Evolutionary conservation across 2,113 vertebrate genomes (phyloP).

Genomic region (Aplodontia rufa): DNA sequence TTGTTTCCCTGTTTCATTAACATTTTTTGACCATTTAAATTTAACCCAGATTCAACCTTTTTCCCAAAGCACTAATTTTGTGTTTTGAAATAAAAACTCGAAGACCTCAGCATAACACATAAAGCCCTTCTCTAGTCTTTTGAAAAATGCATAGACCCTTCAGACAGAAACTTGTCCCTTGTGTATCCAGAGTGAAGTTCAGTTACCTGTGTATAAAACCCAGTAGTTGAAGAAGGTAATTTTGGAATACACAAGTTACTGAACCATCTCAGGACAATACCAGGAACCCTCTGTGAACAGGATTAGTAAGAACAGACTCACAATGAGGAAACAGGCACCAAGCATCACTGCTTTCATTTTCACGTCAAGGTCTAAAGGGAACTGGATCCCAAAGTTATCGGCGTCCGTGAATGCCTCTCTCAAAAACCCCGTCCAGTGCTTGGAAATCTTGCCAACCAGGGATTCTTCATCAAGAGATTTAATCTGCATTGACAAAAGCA

Average conservation of each 20-base stretch:
- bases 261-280: neutral
- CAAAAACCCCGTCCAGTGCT: constrained; percentile 93
- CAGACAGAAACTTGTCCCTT: neutral
- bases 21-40: neutral
- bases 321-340: constrained; percentile 95
- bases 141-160: neutral
- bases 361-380: constrained; percentile 94
- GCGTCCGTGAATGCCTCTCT: constrained; percentile 91
- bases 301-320: constrained; percentile 83
- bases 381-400: constrained; percentile 95
- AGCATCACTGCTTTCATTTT: constrained; percentile 96
- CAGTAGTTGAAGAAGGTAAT: neutral
- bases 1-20: neutral
- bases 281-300: neutral
- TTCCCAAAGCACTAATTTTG: neutral
- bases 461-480: constrained; percentile 89
- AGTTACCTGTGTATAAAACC: neutral
- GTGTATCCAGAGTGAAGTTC: neutral
- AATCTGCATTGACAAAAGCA: constrained; percentile 83
- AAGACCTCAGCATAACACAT: neutral
- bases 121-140: neutral
- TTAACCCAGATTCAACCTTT: neutral
- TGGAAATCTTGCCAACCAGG: constrained; percentile 92
- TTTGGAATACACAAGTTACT: neutral
- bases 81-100: neutral